phyloP scores from a whole-genome alignment of 2,888 invertebrate species.

The Oconnorella tubifera region DNA sequence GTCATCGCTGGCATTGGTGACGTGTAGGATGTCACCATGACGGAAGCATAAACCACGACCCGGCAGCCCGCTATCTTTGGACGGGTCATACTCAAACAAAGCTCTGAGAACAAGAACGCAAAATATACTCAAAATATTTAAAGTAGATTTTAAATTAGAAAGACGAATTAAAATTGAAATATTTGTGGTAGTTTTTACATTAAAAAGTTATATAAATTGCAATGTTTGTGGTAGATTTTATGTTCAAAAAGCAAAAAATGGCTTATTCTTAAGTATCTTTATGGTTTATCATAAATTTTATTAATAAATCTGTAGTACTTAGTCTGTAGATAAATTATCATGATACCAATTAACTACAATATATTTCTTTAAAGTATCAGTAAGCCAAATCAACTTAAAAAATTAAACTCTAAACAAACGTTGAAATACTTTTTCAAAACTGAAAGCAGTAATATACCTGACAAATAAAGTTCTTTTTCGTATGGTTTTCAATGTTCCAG shows the following conservation, averaged over 20 bases:
- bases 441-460: no score
- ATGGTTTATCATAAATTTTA: no score
- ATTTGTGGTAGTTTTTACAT: not conserved
- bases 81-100: slow-evolving; percentile 97
- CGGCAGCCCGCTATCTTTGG: slow-evolving; percentile 92
- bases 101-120: slow-evolving; percentile 71
- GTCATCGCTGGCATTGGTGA: slow-evolving; percentile 97
- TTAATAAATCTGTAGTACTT: no score
- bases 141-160: not conserved
- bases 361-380: no score
- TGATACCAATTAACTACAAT: no score
- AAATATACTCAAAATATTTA: not conserved
- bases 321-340: no score
- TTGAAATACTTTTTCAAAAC: no score
- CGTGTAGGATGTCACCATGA: slow-evolving; percentile 96
- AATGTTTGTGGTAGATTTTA: no score
- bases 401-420: not conserved
- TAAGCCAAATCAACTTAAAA: not conserved
- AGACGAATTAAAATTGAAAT: not conserved
- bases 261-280: no score
- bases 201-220: not conserved
- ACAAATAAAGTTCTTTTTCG: slow-evolving; percentile 94
- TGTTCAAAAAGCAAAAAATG: no score
- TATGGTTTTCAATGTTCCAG: slow-evolving; percentile 71
- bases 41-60: slow-evolving; percentile 90